These are phyloP conservation scores for Malurus leucopterus DNA, from an alignment of 2,797 vertebrate species.

Conservation along the genomic window DNA sequence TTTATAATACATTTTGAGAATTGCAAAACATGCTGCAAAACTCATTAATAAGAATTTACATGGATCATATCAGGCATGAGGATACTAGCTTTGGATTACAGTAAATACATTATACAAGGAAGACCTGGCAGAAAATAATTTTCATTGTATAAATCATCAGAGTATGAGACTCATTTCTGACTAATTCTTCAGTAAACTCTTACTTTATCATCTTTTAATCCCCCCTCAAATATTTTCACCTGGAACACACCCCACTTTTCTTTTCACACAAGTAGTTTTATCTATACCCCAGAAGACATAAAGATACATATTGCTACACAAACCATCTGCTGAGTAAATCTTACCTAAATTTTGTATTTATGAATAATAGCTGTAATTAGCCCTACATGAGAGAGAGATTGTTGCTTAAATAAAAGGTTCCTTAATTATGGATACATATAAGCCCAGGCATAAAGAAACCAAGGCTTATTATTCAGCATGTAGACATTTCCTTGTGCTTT, in stretches of 20 bases:
- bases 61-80: neutral
- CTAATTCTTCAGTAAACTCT: conserved; percentile 13
- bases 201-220: neutral
- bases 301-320: neutral
- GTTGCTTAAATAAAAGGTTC: conserved; percentile 15
- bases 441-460: neutral
- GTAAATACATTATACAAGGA: neutral
- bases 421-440: conserved; percentile 17
- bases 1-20: neutral
- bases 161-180: conserved; percentile 25
- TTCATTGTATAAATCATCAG: neutral
- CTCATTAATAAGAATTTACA: neutral
- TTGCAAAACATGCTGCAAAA: neutral
- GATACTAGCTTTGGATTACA: neutral
- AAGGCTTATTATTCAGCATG: conserved; percentile 7
- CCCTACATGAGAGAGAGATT: conserved; percentile 18
- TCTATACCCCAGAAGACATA: neutral
- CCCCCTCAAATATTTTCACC: neutral
- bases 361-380: conserved; percentile 38
- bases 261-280: neutral
- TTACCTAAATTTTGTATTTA: conserved; percentile 24
- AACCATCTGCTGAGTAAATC: neutral
- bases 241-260: neutral
- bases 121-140: neutral
- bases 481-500: conserved; percentile 27